Evolutionary conservation across 1,140 invertebrate species (phyloP).

Genomic region (Oscheius sp.): DNA sequence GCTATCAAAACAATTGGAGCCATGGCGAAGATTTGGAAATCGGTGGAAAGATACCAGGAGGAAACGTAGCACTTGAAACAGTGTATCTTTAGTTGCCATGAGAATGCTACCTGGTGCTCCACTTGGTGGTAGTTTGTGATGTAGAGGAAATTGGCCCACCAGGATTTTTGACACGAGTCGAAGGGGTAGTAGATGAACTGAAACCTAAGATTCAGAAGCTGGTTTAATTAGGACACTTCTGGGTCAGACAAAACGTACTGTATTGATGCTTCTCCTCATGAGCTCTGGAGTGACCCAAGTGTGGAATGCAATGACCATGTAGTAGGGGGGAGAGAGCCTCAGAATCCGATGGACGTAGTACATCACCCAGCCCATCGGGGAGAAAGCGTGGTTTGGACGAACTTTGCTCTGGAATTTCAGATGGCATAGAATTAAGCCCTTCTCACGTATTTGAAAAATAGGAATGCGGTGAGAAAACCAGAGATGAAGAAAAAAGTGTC

Average conservation of each 20-base stretch:
- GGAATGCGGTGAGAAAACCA: slow-evolving; percentile 18
- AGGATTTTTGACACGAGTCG: slow-evolving; percentile 22
- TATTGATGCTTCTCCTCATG: not conserved
- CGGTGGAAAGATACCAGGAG: slow-evolving; percentile 34
- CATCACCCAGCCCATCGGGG: slow-evolving; percentile 15
- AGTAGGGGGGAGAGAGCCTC: slow-evolving; percentile 33
- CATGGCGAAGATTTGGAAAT: slow-evolving; percentile 33
- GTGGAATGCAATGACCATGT: slow-evolving; percentile 33
- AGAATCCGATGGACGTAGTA: slow-evolving; percentile 37
- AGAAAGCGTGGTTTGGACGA: slow-evolving; percentile 16
- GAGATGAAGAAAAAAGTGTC: slow-evolving; percentile 37
- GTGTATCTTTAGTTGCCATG: not conserved
- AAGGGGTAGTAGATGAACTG: not conserved
- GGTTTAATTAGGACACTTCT: not conserved
- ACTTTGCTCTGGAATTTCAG: not conserved
- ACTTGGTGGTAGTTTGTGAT: slow-evolving; percentile 25
- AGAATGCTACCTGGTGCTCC: slow-evolving; percentile 20
- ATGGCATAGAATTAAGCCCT: not conserved
- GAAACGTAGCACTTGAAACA: slow-evolving; percentile 23
- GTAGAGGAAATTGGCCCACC: slow-evolving; percentile 36
- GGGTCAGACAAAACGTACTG: not conserved
- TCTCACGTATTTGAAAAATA: slow-evolving; percentile 18
- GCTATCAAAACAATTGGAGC: slow-evolving; percentile 27
- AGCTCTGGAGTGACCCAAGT: slow-evolving; percentile 10
- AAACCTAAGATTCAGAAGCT: not conserved